Evolutionary conservation across 2,797 vertebrate species (phyloP), one percentile per base, ranked within the genome.

Genomic region (Muscicapa comitata): DNA sequence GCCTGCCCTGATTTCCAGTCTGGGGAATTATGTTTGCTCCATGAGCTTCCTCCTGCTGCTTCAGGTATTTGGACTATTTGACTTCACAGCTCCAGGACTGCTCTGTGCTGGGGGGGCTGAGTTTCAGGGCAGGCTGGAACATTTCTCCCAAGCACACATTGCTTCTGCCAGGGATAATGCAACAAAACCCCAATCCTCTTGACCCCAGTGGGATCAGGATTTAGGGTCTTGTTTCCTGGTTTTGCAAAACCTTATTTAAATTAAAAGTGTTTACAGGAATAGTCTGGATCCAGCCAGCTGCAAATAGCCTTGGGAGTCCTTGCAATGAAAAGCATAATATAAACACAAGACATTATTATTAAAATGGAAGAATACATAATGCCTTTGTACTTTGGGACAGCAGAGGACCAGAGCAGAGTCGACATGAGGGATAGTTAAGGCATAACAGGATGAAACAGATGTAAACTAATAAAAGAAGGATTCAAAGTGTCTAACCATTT

Each of bases 221-320:
- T 96, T 94, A 76, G 91, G 77, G 51, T 94, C 79, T 86, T 78
- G 85, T 84, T 96, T 92, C 88, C 71, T 81, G 58, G 48, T 88
- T 94, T 88, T 84, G 47, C 28, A 92, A 84, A 85, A 85, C 57
- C 55, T 85, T 89, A 93, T 90, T 92, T 81, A 84, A 84, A 88
- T 94, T 58, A 90, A 63, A 90, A 90, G 54, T 88, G 75, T 92
- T 94, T 91, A 94, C 58, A 29, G 81, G 87, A 95, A 78, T 63
- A 57, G 59, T 79, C 93, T 86, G 1, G 0, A 59, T 79, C 90
- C 91, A 94, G 35, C 48, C 94, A 95, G 86, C 94, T 94, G 93
- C 85, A 84, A 94, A 96, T 96, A 94, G 95, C 94, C 95, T 93
- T 96, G 94, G 95, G 95, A 96, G 66, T 2, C 94, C 94, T 88